Evolutionary conservation across 2,113 vertebrate species (phyloP).

Genomic region (Vireo altiloquus): DNA sequence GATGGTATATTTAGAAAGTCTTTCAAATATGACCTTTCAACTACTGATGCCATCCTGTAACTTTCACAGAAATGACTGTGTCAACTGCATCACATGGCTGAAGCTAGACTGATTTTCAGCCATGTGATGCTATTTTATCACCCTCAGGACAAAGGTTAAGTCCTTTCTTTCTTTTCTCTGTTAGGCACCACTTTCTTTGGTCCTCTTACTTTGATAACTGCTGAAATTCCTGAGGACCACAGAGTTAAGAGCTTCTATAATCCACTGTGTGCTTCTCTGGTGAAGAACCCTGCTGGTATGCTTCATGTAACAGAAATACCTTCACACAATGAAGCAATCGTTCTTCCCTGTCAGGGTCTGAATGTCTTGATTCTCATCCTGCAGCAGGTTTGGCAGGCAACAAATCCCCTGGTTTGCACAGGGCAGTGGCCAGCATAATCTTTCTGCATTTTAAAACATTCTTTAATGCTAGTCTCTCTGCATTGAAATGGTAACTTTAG

Average conservation of each 20-base stretch:
- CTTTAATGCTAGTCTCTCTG: conserved; percentile 28
- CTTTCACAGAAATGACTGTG: conserved; percentile 43
- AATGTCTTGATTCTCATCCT: conserved; percentile 57
- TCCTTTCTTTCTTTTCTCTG: conserved; percentile 59
- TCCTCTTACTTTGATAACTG: conserved; percentile 30
- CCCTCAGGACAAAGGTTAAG: conserved; percentile 75
- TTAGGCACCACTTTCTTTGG: conserved; percentile 48
- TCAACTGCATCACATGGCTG: conserved; percentile 61
- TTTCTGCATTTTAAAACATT: conserved; percentile 53
- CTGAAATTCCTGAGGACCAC: conserved; percentile 54
- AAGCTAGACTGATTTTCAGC: conserved; percentile 56
- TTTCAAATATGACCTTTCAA: conserved; percentile 38
- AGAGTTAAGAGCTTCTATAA: conserved; percentile 50
- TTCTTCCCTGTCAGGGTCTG: conserved; percentile 33
- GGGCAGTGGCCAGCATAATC: conserved; percentile 46
- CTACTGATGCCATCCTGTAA: conserved; percentile 27
- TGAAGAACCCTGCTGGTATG: conserved; percentile 47
- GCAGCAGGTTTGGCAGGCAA: conserved; percentile 36
- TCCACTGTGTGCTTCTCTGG: not conserved
- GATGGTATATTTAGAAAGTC: not conserved
- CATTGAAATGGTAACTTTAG: conserved; percentile 47
- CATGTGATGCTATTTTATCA: conserved; percentile 73
- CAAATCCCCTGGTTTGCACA: conserved; percentile 28
- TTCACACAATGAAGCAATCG: conserved; percentile 53
- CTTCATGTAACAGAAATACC: conserved; percentile 47